Evolutionary conservation across 2,797 vertebrate genomes (phyloP), one percentile per base, ranked within the genome.

Genomic region (Rachycentron canadum): DNA sequence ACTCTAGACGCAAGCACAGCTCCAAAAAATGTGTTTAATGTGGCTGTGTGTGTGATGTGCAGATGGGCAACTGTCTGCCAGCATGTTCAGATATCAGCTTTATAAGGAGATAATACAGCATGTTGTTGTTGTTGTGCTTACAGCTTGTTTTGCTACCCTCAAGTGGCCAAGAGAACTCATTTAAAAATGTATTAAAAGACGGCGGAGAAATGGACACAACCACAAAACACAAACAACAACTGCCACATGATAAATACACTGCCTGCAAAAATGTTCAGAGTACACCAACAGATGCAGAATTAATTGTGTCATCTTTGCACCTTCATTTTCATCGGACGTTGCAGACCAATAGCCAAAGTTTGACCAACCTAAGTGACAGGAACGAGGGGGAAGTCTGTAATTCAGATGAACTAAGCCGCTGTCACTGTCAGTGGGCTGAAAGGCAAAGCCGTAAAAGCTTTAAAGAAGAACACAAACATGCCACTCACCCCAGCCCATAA

Each of bases 31-130:
- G 23, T 47, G 47, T 28, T 53, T 60, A 52, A 14, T 43, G 12
- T 45, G 61, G 26, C 66, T 65, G 60, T 5, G 4, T 41, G 62
- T 67, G 65, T 79, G 47, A 79, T 74, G 60, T 70, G n/a, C 43
- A 43, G 81, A 81, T 70, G 34, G 56, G 2, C 43, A 52, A 55
- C 4, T 19, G 19, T 71, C 70, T 65, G 59, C 53, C 69, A 79
- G 28, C 56, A 50, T 50, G 59, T 67, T 63, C 40, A 30, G 53
- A 60, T 38, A 43, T 28, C 36, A 72, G 19, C 26, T 66, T 78
- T 56, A 40, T 34, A 30, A 55, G 28, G 58, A 71, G 47, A 53
- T 69, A 16, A 47, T 11, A 17, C 26, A 30, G 53, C 17, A 30
- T 21, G 25, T 69, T 11, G 7, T 19, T 13, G 11, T n/a, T 72